Evolutionary conservation across 2,113 vertebrate genomes (phyloP), one percentile per base, ranked within the genome.

Genomic region (Phoxinus phoxinus): DNA sequence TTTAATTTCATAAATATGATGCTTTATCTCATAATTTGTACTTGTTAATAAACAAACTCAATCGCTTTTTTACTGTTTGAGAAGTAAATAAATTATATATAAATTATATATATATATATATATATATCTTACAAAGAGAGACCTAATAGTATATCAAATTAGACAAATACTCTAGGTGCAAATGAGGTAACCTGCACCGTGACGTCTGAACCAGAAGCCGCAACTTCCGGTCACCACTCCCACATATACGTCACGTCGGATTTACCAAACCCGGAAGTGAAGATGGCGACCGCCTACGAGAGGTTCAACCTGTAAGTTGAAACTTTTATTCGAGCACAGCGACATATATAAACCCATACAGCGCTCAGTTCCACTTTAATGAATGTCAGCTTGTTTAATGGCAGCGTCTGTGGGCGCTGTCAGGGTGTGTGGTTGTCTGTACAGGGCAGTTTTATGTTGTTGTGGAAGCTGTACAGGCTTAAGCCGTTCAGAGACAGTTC

Each of bases 301-400:
- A 93, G 94, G 91, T 95, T 94, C 87, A 95, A 95, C 91, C 91
- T 95, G 94, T 95, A 90, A 95, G 94, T 95, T 92, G 59, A 4
- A 30, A 78, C 25, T 63, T 59, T 83, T 44, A 21, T 86, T 83
- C 27, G 15, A 72, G 30, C 46, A 3, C 25, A 48, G 12, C 1
- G 25, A 53, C 21, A 21, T 6, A 35, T 25, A 56, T 2, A 46
- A 69, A 46, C 7, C 15, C 44, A 12, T 1, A 65, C 25, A n/a
- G 11, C 9, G 6, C 11, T 23, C 30, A 0, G 23, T 61, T 8
- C 30, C 9, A 3, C 32, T n/a, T 51, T 9, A 46, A 23, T 10
- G 30, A 12, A 46, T 15, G 21, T 12, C 44, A 7, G n/a, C 58
- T 63, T 58, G 4, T 30, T 32, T 9, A 69, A 19, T 72, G 9